Percentiles rank a stretch among this genome's conserved stretches.
Evolutionary conservation across 2,113 vertebrate species (phyloP).

Genomic region (Bagarius yarrelli): DNA sequence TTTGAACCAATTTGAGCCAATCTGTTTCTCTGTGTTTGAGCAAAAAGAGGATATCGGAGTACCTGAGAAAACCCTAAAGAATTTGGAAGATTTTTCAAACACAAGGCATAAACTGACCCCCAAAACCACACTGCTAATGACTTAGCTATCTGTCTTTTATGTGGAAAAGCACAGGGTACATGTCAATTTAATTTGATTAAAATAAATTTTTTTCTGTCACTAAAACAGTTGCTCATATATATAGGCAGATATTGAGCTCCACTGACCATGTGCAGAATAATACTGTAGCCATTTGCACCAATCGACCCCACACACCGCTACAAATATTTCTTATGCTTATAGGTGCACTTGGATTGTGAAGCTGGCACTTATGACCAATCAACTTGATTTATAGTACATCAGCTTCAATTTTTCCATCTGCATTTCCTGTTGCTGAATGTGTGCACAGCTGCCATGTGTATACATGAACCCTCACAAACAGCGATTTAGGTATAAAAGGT

Average conservation of each 20-base stretch:
- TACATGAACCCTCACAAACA: neutral
- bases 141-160: too few relatives aligned
- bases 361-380: neutral
- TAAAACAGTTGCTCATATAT: neutral
- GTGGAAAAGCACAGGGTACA: too few relatives aligned
- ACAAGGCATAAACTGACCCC: too few relatives aligned
- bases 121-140: too few relatives aligned
- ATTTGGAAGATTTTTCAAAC: too few relatives aligned
- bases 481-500: neutral
- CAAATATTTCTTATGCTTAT: neutral
- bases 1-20: too few relatives aligned
- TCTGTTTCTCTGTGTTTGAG: too few relatives aligned
- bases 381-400: neutral
- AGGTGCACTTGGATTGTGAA: neutral
- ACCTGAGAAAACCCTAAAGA: too few relatives aligned
- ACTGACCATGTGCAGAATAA: neutral
- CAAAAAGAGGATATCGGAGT: too few relatives aligned
- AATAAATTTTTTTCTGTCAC: neutral
- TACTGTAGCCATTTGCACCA: neutral
- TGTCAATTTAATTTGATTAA: neutral
- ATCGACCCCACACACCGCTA: neutral
- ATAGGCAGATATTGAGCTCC: neutral
- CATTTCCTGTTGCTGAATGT: conserved; percentile 9
- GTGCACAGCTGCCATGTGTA: neutral
- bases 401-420: neutral